Evolutionary conservation across 1,140 invertebrate genomes (phyloP).

Genomic region (Dufourea novaeangliae): DNA sequence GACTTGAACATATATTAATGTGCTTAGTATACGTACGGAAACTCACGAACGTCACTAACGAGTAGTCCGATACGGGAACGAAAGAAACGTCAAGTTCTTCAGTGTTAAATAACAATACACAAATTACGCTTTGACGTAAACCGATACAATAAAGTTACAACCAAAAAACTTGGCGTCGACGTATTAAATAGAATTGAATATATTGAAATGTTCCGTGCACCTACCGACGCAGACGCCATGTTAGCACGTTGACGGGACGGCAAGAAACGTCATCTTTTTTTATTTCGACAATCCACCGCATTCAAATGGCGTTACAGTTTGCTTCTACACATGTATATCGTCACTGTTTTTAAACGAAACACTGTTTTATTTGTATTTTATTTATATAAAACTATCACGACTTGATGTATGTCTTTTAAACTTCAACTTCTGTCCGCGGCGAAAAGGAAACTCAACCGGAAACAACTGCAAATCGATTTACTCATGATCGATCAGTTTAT

Average conservation of each 20-base stretch:
- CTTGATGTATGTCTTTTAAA: no score
- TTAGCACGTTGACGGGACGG: constrained; percentile 52
- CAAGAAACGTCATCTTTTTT: background rate
- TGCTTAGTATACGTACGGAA: constrained; percentile 51
- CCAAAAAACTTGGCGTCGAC: constrained; percentile 47
- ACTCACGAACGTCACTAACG: constrained; percentile 50
- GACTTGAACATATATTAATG: constrained; percentile 7
- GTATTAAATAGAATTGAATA: constrained; percentile 9
- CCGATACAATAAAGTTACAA: constrained; percentile 5
- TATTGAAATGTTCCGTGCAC: constrained; percentile 49
- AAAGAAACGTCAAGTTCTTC: constrained; percentile 21
- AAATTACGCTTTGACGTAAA: constrained; percentile 31
- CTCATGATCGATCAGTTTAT: no score
- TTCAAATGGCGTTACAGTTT: no score
- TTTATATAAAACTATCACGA: no score
- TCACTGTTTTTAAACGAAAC: no score
- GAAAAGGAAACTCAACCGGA: no score
- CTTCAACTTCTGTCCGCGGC: no score
- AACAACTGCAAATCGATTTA: no score
- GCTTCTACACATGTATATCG: no score
- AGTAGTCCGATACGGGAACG: constrained; percentile 28
- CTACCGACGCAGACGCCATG: constrained; percentile 80
- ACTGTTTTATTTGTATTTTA: no score
- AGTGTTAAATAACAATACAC: constrained; percentile 4
- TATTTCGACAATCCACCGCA: no score